Conservation (phyloP, 1,140 invertebrate genomes). For the Paramacrobiotus metropolitanus region DNA sequence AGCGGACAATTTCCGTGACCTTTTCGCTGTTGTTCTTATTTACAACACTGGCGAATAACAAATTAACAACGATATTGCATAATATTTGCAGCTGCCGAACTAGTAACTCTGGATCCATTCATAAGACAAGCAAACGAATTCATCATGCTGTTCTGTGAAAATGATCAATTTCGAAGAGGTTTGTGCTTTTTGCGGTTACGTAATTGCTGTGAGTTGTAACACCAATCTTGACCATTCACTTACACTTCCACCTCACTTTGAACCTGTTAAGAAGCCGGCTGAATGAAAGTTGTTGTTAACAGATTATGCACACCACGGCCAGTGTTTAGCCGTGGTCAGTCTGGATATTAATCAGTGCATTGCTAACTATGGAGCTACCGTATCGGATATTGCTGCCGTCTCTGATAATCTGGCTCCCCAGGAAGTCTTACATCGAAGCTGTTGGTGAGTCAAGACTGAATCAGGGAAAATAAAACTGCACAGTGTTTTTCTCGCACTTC, state of each 20-base stretch:
- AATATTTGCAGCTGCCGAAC: no score
- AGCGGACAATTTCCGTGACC: no score
- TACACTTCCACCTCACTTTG: no score
- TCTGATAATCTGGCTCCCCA: not conserved
- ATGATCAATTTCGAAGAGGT: not conserved
- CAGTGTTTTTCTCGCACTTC: no score
- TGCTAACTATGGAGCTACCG: not conserved
- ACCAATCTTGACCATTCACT: no score
- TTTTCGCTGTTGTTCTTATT: no score
- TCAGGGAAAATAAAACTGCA: no score
- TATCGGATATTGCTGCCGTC: not conserved
- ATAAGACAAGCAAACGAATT: conserved; percentile 2
- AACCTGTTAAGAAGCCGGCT: not conserved
- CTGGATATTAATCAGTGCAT: not conserved
- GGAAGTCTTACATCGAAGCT: conserved; percentile 1
- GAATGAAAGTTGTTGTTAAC: not conserved
- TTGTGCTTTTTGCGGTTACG: not conserved
- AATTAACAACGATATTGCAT: no score
- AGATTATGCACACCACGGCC: conserved; percentile 1
- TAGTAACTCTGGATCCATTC: not conserved
- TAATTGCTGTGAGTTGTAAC: no score
- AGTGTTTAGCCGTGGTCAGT: not conserved
- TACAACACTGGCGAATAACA: no score
- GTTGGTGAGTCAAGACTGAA: not conserved
- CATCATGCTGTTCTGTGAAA: conserved; percentile 3